These are phyloP conservation scores for Desmophyllum pertusum DNA, from an alignment of 92 coral and sea anemone species.

Conservation along the genomic window DNA sequence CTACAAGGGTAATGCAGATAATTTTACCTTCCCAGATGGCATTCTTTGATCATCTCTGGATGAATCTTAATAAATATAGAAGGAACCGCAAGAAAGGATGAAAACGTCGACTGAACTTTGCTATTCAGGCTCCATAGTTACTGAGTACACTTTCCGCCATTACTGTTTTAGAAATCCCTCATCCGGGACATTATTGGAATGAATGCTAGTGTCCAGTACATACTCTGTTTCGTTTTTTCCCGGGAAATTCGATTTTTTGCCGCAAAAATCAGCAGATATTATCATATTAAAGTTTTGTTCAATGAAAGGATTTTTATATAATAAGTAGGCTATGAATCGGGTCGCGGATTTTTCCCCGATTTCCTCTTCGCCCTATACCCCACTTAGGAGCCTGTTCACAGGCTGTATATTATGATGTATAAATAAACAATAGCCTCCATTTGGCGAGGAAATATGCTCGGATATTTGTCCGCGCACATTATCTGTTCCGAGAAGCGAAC, in stretches of 20 bases:
- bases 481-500: no score
- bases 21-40: conserved; percentile 76
- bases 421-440: no score
- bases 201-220: conserved; percentile 38
- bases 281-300: no score
- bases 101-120: conserved; percentile 15
- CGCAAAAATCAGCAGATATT: neutral
- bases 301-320: no score
- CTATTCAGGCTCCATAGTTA: conserved; percentile 58
- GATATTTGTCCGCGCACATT: no score
- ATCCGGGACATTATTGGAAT: conserved; percentile 46
- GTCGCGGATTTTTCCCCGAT: no score
- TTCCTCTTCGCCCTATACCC: no score
- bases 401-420: no score
- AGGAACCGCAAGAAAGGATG: neutral
- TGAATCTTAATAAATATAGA: neutral
- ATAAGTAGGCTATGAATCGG: no score
- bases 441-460: no score
- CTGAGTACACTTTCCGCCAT: conserved; percentile 80
- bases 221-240: neutral
- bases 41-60: conserved; percentile 47
- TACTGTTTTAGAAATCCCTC: conserved; percentile 15
- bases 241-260: conserved; percentile 23
- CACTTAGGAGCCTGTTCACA: no score
- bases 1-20: neutral